These are phyloP conservation scores for Regulus satrapa DNA, from an alignment of 2,113 vertebrate genomes.

Conservation along the genomic window DNA sequence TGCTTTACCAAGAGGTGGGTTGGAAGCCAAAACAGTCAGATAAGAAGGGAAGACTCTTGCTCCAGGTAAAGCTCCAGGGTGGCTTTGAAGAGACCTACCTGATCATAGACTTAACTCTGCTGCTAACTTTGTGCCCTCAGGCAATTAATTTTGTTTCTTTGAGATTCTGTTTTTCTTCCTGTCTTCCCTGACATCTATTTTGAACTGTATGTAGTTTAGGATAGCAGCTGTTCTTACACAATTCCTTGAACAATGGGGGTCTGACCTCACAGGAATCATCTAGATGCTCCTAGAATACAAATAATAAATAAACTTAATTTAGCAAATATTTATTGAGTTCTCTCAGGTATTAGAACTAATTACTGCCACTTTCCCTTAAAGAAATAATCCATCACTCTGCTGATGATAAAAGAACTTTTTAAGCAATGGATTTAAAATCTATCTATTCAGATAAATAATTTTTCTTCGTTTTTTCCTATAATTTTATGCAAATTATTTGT, in stretches of 20 bases:
- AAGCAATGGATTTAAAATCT: conserved; percentile 22
- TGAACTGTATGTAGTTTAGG: neutral
- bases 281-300: neutral
- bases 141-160: neutral
- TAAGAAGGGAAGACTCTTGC: neutral
- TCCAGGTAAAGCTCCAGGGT: neutral
- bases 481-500: neutral
- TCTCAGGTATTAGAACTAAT: conserved; percentile 51
- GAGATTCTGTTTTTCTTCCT: neutral
- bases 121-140: neutral
- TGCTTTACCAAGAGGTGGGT: neutral
- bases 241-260: neutral
- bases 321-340: conserved; percentile 47
- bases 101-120: neutral
- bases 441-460: conserved; percentile 24
- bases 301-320: conserved; percentile 31
- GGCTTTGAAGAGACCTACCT: neutral
- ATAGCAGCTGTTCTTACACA: neutral
- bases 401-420: conserved; percentile 39
- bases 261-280: neutral
- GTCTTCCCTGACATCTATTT: neutral
- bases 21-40: neutral
- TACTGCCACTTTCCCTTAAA: conserved; percentile 36
- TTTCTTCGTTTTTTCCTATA: conserved; percentile 10
- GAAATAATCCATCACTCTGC: conserved; percentile 13